A percentile compares a stretch with the other conserved stretches of the same genome.
phyloP scores from a whole-genome alignment of 2,113 vertebrate genomes.

The Myanophis thanlyinensis region DNA sequence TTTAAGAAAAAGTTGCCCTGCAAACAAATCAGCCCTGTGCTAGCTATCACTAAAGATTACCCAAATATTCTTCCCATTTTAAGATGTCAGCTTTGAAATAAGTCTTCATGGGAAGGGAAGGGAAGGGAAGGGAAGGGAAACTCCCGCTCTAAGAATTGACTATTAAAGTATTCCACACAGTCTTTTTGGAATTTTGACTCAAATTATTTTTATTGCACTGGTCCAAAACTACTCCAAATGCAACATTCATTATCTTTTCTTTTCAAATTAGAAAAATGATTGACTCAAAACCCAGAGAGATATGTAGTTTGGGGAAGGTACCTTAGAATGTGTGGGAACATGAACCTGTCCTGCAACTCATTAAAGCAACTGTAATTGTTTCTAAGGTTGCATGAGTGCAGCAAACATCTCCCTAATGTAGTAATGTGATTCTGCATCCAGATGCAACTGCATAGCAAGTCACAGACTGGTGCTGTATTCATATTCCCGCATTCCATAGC shows the following conservation, averaged over 20 bases:
- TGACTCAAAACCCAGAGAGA: background rate
- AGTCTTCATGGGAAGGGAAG: too few relatives aligned
- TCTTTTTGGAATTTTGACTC: background rate
- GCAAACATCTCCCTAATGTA: background rate
- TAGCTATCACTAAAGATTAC: background rate
- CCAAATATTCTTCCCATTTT: background rate
- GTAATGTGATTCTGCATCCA: background rate
- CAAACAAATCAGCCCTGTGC: slow-evolving; percentile 1
- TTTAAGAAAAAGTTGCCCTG: slow-evolving; percentile 19
- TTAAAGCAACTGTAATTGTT: background rate
- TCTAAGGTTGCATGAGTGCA: background rate
- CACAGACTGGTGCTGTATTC: background rate
- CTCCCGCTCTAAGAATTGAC: background rate
- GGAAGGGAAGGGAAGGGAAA: too few relatives aligned
- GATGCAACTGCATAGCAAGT: background rate
- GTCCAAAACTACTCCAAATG: background rate
- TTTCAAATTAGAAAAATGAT: background rate
- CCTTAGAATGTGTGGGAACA: background rate
- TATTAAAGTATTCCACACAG: background rate
- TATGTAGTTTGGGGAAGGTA: background rate
- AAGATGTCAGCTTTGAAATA: background rate
- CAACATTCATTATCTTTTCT: background rate
- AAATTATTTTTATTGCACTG: background rate
- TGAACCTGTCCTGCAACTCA: background rate
- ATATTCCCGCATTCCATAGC: background rate